These are phyloP conservation scores for Mohoua ochrocephala DNA, from an alignment of 2,113 vertebrate species.

Conservation along the genomic window DNA sequence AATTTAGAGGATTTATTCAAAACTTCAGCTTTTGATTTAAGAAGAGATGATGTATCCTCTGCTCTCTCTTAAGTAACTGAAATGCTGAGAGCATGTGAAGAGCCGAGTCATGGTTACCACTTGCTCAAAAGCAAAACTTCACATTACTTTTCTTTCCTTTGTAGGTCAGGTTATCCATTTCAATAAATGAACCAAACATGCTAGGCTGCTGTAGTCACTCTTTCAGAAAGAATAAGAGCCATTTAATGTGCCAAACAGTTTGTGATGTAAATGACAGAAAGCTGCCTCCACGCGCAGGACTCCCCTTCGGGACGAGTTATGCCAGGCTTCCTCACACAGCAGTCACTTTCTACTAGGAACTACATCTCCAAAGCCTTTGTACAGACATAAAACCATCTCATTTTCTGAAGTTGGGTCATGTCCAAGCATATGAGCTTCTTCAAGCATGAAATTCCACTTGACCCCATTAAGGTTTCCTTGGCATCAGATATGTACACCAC, in stretches of 20 bases:
- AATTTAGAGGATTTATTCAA: background rate
- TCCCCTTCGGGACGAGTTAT: background rate
- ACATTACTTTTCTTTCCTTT: background rate
- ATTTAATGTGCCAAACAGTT: background rate
- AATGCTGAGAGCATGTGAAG: background rate
- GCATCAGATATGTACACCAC: conserved; percentile 53
- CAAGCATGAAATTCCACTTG: conserved; percentile 78
- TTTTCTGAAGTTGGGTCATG: conserved; percentile 68
- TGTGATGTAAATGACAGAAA: background rate
- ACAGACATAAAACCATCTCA: conserved; percentile 38
- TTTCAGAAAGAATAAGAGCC: background rate
- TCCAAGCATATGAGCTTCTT: conserved; percentile 71
- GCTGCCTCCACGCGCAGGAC: background rate
- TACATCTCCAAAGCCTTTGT: conserved; percentile 53
- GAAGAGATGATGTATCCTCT: background rate
- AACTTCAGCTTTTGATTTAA: background rate
- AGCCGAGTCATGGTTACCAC: background rate
- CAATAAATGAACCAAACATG: background rate
- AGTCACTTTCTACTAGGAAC: conserved; percentile 13
- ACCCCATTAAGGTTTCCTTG: conserved; percentile 68
- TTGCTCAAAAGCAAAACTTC: background rate
- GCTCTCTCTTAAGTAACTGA: background rate
- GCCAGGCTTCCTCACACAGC: background rate
- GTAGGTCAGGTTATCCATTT: background rate
- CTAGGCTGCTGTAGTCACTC: background rate